Evolutionary conservation across 2,113 vertebrate species (phyloP).

Genomic region (Shinisaurus crocodilurus): DNA sequence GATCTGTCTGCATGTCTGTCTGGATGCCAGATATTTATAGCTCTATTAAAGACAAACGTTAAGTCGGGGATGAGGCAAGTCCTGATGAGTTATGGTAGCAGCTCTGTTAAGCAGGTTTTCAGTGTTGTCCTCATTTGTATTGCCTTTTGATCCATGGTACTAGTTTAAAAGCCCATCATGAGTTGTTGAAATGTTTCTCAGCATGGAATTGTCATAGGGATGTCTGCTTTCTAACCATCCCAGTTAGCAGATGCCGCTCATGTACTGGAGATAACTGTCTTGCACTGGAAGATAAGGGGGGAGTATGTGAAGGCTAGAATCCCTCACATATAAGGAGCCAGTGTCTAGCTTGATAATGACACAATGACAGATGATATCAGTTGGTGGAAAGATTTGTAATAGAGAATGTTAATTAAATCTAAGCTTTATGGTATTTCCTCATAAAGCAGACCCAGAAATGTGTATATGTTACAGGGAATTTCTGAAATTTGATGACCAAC

Average conservation of each 20-base stretch:
- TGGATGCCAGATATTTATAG: not conserved
- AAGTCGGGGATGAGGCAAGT: rapidly evolving
- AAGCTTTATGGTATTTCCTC: not conserved
- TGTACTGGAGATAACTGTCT: not conserved
- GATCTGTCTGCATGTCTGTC: not conserved
- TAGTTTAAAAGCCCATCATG: not conserved
- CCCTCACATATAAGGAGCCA: not conserved
- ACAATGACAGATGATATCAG: not conserved
- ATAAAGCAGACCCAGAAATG: not conserved
- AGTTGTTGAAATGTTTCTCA: not conserved
- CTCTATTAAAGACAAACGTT: not conserved
- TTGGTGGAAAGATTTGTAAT: not conserved
- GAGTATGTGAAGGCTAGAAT: not conserved
- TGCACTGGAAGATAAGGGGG: not conserved
- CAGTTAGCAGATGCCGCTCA: not conserved
- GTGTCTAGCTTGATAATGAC: too few species aligned
- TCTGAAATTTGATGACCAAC: not conserved
- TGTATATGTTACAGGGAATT: not conserved
- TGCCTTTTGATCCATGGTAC: not conserved
- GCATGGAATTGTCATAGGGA: not conserved
- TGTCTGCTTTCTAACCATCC: not conserved
- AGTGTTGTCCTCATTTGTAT: not conserved
- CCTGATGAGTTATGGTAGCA: not conserved
- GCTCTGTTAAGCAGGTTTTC: not conserved
- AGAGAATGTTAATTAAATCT: not conserved